phyloP scores from a whole-genome alignment of 2,797 vertebrate genomes.

The Antrozous pallidus region DNA sequence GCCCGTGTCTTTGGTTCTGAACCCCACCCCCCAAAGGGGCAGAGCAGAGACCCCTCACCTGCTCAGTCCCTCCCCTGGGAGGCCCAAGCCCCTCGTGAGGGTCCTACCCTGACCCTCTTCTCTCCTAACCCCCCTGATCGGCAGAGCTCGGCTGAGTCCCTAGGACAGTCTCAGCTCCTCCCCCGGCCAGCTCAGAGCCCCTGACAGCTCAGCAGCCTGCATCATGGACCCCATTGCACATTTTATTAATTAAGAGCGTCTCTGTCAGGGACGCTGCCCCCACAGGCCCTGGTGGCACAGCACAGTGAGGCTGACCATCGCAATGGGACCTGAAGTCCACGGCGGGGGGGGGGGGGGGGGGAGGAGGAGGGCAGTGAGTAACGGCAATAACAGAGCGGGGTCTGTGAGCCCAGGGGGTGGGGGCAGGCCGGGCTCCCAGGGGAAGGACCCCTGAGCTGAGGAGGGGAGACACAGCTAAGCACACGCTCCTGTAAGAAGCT shows the following conservation, averaged over 20 bases:
- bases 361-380: neutral
- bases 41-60: neutral
- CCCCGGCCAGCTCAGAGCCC: no score
- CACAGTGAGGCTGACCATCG: neutral
- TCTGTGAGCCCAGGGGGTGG: neutral
- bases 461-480: neutral
- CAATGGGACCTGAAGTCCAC: neutral
- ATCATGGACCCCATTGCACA: rapidly evolving
- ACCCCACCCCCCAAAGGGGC: rapidly evolving
- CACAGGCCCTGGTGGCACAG: neutral
- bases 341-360: no score
- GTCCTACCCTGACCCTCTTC: neutral
- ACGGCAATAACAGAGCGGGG: neutral
- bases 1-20: neutral
- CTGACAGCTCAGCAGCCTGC: neutral
- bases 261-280: neutral
- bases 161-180: no score
- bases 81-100: neutral
- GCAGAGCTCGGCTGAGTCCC: no score
- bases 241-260: neutral
- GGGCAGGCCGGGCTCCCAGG: neutral
- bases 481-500: neutral
- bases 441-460: no score
- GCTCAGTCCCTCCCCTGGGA: neutral
- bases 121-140: neutral